These are phyloP conservation scores for Xiphydria camelus DNA, from an alignment of 2,888 invertebrate genomes.

Conservation along the genomic window DNA sequence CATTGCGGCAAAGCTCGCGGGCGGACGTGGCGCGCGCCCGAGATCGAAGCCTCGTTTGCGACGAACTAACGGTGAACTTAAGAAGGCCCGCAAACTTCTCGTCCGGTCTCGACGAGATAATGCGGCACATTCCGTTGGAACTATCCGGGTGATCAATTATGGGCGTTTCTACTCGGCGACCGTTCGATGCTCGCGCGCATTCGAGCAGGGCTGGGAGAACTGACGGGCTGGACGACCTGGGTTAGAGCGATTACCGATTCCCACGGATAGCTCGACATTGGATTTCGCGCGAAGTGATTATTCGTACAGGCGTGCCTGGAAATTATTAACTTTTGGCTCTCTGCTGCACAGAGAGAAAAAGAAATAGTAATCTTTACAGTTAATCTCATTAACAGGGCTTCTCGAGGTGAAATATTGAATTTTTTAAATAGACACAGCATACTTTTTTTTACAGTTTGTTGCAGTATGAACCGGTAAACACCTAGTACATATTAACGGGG, in stretches of 20 bases:
- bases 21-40: constrained; percentile 2
- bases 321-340: too few species aligned
- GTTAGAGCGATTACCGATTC: not conserved
- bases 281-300: too few species aligned
- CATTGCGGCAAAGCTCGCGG: constrained; percentile 5
- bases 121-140: constrained; percentile 11
- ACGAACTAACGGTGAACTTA: constrained; percentile 1
- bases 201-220: not conserved
- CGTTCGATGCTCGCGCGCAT: not conserved
- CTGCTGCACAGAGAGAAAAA: too few species aligned
- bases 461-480: too few species aligned
- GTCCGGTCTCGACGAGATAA: constrained; percentile 12
- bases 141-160: not conserved
- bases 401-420: too few species aligned
- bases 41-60: constrained; percentile 1
- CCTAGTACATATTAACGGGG: too few species aligned
- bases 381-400: too few species aligned
- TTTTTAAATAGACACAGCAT: too few species aligned
- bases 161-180: not conserved
- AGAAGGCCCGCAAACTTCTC: constrained; percentile 1
- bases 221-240: not conserved
- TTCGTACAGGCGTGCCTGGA: too few species aligned
- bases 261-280: too few species aligned
- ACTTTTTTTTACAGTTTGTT: too few species aligned
- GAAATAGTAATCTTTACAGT: too few species aligned